phyloP scores from a whole-genome alignment of 2,113 vertebrate species.

The Anolis sagrei region DNA sequence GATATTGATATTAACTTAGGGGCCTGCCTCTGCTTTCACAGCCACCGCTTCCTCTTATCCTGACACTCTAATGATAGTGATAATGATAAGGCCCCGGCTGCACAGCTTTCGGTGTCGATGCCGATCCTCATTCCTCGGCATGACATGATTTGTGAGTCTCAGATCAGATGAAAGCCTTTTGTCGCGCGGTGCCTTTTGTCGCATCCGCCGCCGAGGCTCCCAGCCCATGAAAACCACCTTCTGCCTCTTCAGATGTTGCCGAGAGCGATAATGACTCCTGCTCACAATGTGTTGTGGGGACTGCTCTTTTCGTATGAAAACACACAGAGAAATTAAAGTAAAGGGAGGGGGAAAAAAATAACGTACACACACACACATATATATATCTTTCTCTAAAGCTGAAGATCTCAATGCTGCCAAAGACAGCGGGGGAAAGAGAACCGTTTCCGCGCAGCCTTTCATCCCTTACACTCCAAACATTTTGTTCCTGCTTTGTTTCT shows the following conservation, averaged over 20 bases:
- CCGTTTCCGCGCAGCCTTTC: conserved; percentile 64
- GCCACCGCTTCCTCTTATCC: no score
- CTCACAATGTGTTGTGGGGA: conserved; percentile 58
- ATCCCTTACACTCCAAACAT: conserved; percentile 69
- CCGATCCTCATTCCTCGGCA: no score
- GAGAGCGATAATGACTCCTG: conserved; percentile 63
- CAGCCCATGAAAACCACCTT: conserved; percentile 65
- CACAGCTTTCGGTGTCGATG: no score
- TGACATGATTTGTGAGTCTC: conserved; percentile 54
- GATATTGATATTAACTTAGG: no score
- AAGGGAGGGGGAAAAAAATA: conserved; percentile 43
- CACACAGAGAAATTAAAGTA: conserved; percentile 43
- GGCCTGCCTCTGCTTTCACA: no score
- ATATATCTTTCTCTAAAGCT: conserved; percentile 44
- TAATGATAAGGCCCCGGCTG: no score
- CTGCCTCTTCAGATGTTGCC: conserved; percentile 53
- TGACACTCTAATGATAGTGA: no score
- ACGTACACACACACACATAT: no score
- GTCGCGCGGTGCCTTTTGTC: conserved; percentile 54
- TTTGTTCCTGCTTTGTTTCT: conserved; percentile 66
- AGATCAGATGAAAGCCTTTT: conserved; percentile 71
- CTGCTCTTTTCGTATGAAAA: neutral
- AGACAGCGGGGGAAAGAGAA: conserved; percentile 61
- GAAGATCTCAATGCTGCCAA: conserved; percentile 60
- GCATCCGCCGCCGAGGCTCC: conserved; percentile 58